Percentiles rank a stretch among this genome's conserved stretches.
Conservation (phyloP, 2,797 vertebrate genomes). For the Myotis daubentonii region DNA sequence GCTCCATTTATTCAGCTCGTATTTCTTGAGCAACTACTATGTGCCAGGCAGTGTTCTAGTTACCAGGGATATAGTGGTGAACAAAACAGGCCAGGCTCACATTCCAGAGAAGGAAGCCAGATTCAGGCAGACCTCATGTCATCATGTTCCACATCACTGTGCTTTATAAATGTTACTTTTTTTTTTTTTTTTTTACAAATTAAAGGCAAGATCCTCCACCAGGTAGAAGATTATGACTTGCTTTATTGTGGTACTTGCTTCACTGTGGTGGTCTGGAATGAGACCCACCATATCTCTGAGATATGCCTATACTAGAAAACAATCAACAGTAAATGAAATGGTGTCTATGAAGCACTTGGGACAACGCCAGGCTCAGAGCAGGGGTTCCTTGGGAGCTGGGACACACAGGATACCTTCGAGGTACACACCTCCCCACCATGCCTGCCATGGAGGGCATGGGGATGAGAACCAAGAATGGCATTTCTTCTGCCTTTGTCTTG, state of each 20-base stretch:
- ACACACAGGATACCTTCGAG: fast-evolving
- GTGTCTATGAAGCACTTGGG: fast-evolving
- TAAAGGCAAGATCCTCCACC: background rate
- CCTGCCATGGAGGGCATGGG: background rate
- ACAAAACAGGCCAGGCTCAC: background rate
- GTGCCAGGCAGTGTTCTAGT: background rate
- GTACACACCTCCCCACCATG: fast-evolving
- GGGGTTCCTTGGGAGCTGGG: background rate
- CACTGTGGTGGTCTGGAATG: background rate
- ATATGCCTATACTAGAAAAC: background rate
- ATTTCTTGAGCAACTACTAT: background rate
- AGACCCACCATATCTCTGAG: background rate
- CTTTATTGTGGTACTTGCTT: background rate
- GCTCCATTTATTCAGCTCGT: background rate
- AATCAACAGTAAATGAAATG: background rate
- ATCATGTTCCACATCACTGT: background rate
- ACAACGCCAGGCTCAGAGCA: background rate
- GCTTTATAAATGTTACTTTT: background rate
- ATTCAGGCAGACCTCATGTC: background rate
- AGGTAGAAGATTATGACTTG: background rate
- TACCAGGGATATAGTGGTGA: background rate
- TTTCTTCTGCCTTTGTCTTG: background rate
- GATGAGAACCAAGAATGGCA: background rate
- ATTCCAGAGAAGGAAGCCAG: background rate
- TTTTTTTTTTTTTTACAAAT: background rate